phyloP scores from a whole-genome alignment of 2,888 invertebrate genomes.

The Timema cristinae region DNA sequence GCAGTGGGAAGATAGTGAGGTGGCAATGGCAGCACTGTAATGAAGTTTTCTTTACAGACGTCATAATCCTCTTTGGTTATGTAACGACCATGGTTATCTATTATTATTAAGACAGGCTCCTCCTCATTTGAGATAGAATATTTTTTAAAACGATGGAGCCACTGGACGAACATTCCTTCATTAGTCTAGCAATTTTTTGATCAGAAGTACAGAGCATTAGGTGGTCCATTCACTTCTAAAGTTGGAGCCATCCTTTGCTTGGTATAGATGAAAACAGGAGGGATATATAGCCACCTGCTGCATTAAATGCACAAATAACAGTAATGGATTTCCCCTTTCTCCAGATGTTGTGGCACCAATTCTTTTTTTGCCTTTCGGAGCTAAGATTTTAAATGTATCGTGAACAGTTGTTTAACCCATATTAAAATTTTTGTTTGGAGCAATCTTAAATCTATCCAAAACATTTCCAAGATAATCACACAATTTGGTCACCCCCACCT shows the following conservation, averaged over 20 bases:
- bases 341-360: slow-evolving; percentile 33
- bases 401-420: slow-evolving; percentile 38
- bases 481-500: no score
- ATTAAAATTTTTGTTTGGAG: slow-evolving; percentile 30
- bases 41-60: no score
- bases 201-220: no score
- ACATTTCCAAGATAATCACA: neutral
- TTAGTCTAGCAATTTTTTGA: neutral
- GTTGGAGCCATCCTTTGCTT: neutral
- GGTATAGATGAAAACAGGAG: slow-evolving; percentile 2
- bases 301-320: slow-evolving; percentile 13
- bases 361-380: slow-evolving; percentile 31
- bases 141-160: neutral
- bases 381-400: slow-evolving; percentile 33
- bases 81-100: no score
- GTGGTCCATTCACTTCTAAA: no score
- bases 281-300: slow-evolving; percentile 10
- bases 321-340: slow-evolving; percentile 32
- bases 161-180: neutral
- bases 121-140: neutral
- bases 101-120: no score
- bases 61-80: no score
- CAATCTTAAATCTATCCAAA: slow-evolving; percentile 13
- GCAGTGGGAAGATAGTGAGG: no score
- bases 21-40: no score